Base-by-base conservation (phyloP, 2,888 invertebrate genomes). In the Chrysolina oricalcia region DNA sequence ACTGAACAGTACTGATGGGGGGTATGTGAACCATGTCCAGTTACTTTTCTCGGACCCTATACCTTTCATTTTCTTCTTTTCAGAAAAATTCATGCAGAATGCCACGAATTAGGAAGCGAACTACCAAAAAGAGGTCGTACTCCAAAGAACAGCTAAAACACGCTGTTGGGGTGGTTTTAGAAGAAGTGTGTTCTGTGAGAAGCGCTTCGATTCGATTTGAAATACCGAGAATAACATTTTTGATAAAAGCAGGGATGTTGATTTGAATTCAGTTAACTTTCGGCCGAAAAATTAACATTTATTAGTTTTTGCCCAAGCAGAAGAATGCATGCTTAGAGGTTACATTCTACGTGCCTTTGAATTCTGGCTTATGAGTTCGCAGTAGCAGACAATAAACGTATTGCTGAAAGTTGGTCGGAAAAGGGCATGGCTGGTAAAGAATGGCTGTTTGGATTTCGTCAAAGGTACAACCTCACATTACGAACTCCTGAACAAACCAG, bases 371-470 rank as follows among this genome's bases (percentile, higher is more conserved):
- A 70, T 62, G 35, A 50, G n/a, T 67, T 50, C 48, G 50, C 67
- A 15, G 23, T 46, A 13, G 53, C 73, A 15, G 78, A 43, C 69
- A 46, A 72, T 23, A 76, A 74, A 74, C 17, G 41, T 40, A 41
- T 72, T 50, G 66, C 59, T 56, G 53, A 70, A 69, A 63, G 64
- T 69, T 79, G 76, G 76, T 17, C 46, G 27, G 41, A 72, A 53
- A 70, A 79, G 27, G 41, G 73, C 62, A 72, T 64, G 35, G 77
- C 79, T 41, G 77, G 74, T 43, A 62, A 73, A 50, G 77, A 78
- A 70, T 77, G 74, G 79, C 62, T 75, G 59, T 72, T 65, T 27
- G 27, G 48, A 46, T 67, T 67, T 17, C 17, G 50, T 63, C 23
- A n/a, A n/a, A 53, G 74, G 48, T 56, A 72, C 62, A 72, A 76